Conservation (phyloP, 2,797 vertebrate species). For the Anguilla obscura region DNA sequence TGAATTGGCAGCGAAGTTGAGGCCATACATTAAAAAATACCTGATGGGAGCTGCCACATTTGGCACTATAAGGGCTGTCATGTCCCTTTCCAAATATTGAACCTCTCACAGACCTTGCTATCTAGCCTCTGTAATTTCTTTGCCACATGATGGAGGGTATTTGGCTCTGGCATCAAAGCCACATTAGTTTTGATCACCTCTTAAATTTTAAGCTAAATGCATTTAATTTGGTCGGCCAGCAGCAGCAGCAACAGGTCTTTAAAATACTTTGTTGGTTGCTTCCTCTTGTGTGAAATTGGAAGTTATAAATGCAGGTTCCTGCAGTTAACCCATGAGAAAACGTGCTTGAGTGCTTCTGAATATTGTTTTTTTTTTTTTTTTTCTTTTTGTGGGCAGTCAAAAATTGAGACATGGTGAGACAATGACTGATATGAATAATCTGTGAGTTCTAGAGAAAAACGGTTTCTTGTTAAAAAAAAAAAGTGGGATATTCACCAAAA, state of each 20-base stretch:
- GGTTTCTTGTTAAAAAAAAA: too few relatives aligned
- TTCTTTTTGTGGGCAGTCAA: neutral
- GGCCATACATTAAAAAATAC: neutral
- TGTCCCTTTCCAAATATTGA: neutral
- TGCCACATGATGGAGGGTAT: neutral
- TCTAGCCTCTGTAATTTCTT: neutral
- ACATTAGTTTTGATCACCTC: conserved; percentile 13
- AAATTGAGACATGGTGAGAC: neutral
- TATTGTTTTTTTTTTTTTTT: neutral
- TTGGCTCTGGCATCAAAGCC: neutral
- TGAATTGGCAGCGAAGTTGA: neutral
- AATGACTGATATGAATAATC: too few relatives aligned
- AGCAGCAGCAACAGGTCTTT: conserved; percentile 4
- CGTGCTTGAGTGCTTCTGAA: neutral
- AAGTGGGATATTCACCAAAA: too few relatives aligned
- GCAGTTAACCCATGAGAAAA: neutral
- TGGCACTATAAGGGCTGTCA: neutral
- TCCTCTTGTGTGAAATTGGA: conserved; percentile 14
- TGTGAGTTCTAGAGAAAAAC: too few relatives aligned
- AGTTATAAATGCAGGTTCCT: neutral
- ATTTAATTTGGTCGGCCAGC: neutral
- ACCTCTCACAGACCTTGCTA: neutral
- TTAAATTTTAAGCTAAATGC: conserved; percentile 16
- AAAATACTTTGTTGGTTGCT: conserved; percentile 8
- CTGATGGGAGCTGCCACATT: neutral